Evolutionary conservation across 2,113 vertebrate species (phyloP).

Genomic region (Tyrannus savana): DNA sequence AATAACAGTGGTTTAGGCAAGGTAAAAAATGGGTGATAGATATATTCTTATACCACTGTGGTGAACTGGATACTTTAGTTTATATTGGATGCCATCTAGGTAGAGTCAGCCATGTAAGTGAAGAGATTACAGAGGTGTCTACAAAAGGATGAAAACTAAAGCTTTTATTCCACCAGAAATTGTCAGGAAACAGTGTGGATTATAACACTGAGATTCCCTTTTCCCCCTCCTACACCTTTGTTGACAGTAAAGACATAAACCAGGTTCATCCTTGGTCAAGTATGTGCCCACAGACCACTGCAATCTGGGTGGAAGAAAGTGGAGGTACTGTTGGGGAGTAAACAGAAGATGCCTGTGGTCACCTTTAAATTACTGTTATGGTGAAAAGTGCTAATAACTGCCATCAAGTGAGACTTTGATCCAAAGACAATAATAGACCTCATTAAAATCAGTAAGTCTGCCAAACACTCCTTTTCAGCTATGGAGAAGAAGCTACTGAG

Average conservation of each 20-base stretch:
- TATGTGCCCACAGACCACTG: constrained; percentile 1
- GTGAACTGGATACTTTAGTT: neutral
- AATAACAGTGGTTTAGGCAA: neutral
- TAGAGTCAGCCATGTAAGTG: neutral
- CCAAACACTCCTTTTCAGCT: constrained; percentile 22
- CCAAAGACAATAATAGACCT: constrained; percentile 46
- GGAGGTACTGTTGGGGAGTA: constrained; percentile 19
- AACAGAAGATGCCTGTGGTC: constrained; percentile 54
- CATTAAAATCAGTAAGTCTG: constrained; percentile 39
- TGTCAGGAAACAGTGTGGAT: constrained; percentile 24
- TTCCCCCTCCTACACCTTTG: constrained; percentile 7
- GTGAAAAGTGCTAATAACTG: constrained; percentile 50
- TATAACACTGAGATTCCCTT: neutral
- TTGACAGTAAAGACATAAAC: constrained; percentile 12
- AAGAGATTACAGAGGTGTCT: neutral
- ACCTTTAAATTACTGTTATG: constrained; percentile 58
- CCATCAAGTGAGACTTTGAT: constrained; percentile 55
- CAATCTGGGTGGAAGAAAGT: constrained; percentile 19
- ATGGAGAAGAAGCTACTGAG: constrained; percentile 5
- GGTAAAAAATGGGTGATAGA: neutral
- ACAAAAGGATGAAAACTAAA: neutral
- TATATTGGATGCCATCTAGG: neutral
- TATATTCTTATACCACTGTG: neutral
- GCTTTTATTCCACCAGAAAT: constrained; percentile 25
- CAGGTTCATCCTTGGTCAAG: constrained; percentile 54